Evolutionary conservation across 2,888 invertebrate species (phyloP), one percentile per base, ranked within the genome.

Genomic region (Neuroscelio doddi): DNA sequence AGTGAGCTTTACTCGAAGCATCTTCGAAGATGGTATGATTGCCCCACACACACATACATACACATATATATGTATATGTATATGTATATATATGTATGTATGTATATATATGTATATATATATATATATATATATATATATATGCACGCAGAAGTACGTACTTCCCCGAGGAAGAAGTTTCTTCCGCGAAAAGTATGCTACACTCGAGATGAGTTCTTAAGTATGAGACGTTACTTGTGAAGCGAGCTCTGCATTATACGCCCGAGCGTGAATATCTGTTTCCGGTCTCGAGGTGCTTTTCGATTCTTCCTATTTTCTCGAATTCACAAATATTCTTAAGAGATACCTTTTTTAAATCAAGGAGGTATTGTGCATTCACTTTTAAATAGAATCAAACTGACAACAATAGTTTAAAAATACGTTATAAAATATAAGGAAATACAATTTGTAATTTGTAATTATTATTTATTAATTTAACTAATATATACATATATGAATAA

Each of bases 11-110:
- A 36, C 46, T 32, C 39, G 39, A 27, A 55, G 51, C 51, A 59
- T 58, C 50, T 64, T 58, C 64, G 53, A 44, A 53, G 42, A 41
- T 26, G 50, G 42, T 55, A 55, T 51, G 59, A 65, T 65, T 65
- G 59, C 55, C 44, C 50, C 30, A 44, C 44, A 32, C 47, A 52
- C 41, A 32, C 12, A 16, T 21, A 38, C 16, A 44, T 42, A 49
- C 44, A 32, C 49, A 38, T 30, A 58, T 49, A 44, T 64, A 64
- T 45, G 39, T 49, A 44, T 39, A 55, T 38, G 38, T 49, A 32
- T 52, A 52, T 47, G 12, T 32, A 16, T 21, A 38, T 38, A 44
- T 42, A 49, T 49, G 39, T 44, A 38, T 39, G 53, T 38, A 44
- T 49, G 26, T 52, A 52, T 47, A 32, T 32, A 16, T 21, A 38